A percentile compares a stretch with the other conserved stretches of the same genome.
Conservation (phyloP, 2,888 invertebrate genomes). For the Nezara viridula region DNA sequence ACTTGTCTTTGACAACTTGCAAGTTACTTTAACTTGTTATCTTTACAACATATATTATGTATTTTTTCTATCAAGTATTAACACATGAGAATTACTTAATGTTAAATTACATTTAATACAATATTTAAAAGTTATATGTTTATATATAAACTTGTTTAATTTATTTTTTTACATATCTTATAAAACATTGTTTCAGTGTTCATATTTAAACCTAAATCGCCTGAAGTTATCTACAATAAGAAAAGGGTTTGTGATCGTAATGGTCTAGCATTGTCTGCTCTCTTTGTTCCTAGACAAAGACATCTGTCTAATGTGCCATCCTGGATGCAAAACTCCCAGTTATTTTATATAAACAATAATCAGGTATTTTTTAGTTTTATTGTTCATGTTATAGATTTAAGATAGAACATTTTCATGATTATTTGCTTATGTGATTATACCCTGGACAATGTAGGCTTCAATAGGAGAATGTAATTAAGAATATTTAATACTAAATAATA, state of each 20-base stretch:
- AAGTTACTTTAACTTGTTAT: no score
- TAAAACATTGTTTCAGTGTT: conserved; percentile 74
- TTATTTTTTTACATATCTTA: no score
- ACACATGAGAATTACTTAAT: no score
- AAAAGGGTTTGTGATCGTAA: conserved; percentile 68
- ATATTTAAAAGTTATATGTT: neutral
- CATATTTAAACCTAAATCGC: conserved; percentile 75
- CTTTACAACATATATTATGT: no score
- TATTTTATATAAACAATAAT: conserved; percentile 75
- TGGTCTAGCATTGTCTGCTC: conserved; percentile 70
- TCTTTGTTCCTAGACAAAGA: conserved; percentile 74
- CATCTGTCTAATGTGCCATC: conserved; percentile 69
- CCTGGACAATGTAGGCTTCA: neutral
- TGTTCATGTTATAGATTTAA: conserved; percentile 39
- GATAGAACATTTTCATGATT: neutral
- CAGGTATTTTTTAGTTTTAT: conserved; percentile 70
- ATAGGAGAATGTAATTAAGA: no score
- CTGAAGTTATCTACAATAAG: conserved; percentile 72
- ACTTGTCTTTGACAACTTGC: no score
- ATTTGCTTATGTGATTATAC: neutral
- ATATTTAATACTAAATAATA: no score
- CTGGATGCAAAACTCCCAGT: conserved; percentile 76
- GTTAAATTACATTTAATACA: neutral
- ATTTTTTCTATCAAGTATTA: no score
- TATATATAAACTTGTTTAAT: neutral